Base-by-base conservation (phyloP, 2,797 vertebrate species). In the Taenioides sp. region DNA sequence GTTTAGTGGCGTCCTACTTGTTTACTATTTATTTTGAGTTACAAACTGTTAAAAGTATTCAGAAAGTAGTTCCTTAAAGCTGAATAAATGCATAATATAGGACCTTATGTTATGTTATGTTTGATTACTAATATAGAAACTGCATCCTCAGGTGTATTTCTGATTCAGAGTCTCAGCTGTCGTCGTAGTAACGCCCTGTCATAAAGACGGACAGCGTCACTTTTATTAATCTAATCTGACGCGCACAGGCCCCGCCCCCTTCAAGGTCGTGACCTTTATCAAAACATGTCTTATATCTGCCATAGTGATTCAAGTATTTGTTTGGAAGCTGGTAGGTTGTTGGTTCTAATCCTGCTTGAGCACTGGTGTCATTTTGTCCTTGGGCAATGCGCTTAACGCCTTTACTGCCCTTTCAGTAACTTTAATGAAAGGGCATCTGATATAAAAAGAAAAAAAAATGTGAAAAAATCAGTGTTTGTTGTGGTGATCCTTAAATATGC, bases 131-230 rank as follows among this genome's bases (percentile, higher is more conserved):
- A 34, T 14, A 14, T 43, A 14, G 40, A 43, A 10, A 4, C 3
- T 43, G 40, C 11, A 4, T 27, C 57, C 57, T 14, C 7, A 27
- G 23, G 57, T 12, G 4, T 58, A 20, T 61, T 61, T 34, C 25
- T 31, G 25, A 17, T 59, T 5, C 12, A 10, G 31, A 43, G 73
- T 65, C 80, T 78, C 77, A 80, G 75, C 75, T 80, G 76, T 49
- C 2, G 59, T 54, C 64, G 70, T 69, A 55, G 70, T 80, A 80
- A 83, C 71, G 68, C 77, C 77, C 66, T 79, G 80, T 79, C 79
- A 79, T 60, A 37, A 20, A 70, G 69, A 84, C 65, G 17, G 50
- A 71, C 63, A 23, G 27, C 65, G 72, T 80, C 70, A 65, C n/a
- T 65, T 54, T 65, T 17, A 7, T 58, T 58, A 72, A 86, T 85